Base-by-base conservation (phyloP, 2,888 invertebrate genomes). In the Cyclophora punctaria region DNA sequence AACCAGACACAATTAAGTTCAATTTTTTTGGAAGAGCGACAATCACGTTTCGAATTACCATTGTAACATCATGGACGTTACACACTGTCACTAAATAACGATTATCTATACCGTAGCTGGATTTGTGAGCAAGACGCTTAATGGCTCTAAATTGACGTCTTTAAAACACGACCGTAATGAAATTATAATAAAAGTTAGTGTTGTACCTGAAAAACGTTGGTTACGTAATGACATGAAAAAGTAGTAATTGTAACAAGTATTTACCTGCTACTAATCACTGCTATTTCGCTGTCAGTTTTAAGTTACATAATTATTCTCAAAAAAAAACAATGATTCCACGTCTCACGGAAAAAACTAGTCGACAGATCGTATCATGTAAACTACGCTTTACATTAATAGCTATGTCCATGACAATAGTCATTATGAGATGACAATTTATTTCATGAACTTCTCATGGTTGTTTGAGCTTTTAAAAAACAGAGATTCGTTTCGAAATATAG, bases 41-140 rank as follows among this genome's bases (percentile, higher is more conserved):
- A 83, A 83, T 87, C 83, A 83, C 77, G 78, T 75, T 84, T 86
- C 84, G 83, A 86, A 20, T 85, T 83, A 78, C 69, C 56, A 75
- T 73, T 67, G 67, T 78, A 77, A 80, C 76, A 79, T 78, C 69
- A 64, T 79, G 78, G 79, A 78, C 71, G 72, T 71, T 71, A 63
- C 73, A 60, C 66, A 63, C 67, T 68, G 71, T 71, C 69, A 71
- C 73, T 71, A 66, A 71, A 71, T 69, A 73, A 75, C 71, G 68
- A 75, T 71, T 73, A 75, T 66, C 64, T 61, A 60, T 67, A 66
- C 66, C 63, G 37, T 37, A 37, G 5, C 37, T 37, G 37, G 37
- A 37, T 37, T 37, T 37, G 5, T 37, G 5, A 37, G 37, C 4
- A 37, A 37, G 37, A 5, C 1, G 37, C 37, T 37, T 37, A 37